Evolutionary conservation across 2,113 vertebrate species (phyloP).

Genomic region (Micronycteris hirsuta): DNA sequence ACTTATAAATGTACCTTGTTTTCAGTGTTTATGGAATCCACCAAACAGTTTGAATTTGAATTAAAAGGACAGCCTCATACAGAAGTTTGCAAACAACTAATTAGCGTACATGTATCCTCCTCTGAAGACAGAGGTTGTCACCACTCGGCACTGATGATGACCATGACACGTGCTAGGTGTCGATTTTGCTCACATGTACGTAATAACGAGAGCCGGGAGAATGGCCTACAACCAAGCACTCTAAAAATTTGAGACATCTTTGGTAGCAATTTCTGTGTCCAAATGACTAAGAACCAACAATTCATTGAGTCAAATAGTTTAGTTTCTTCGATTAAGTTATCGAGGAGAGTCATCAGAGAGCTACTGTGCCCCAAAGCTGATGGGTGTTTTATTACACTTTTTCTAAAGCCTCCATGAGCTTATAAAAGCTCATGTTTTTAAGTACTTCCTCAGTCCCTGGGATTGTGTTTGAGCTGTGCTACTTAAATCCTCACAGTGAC

Average conservation of each 20-base stretch:
- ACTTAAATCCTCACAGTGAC: neutral
- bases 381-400: neutral
- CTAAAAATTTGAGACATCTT: neutral
- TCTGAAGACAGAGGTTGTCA: neutral
- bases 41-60: neutral
- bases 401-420: neutral
- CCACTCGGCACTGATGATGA: neutral
- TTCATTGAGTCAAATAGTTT: neutral
- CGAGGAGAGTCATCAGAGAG: neutral
- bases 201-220: neutral
- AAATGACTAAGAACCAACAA: neutral
- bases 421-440: neutral
- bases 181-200: neutral
- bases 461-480: neutral
- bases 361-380: neutral
- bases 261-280: neutral
- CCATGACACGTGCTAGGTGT: neutral
- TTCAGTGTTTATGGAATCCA: neutral
- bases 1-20: neutral
- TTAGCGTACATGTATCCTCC: no score
- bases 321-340: neutral
- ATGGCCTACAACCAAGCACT: neutral
- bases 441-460: neutral
- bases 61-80: neutral
- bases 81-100: neutral